A percentile compares a stretch with the other conserved stretches of the same genome.
Conservation (phyloP, 2,888 invertebrate genomes). For the Germaria angustata region DNA sequence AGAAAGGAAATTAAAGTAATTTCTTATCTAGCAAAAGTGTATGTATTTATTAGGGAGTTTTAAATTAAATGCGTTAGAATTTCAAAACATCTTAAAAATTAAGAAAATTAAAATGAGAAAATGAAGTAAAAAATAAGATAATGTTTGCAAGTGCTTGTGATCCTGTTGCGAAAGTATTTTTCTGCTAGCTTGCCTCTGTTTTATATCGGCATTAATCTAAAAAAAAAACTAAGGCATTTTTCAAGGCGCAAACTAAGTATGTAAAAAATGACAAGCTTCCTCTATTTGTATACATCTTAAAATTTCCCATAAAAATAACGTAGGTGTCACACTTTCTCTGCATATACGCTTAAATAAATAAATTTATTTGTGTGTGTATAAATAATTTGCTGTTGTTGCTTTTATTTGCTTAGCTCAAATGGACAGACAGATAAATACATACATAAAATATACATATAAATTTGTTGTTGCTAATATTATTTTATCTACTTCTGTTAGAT, state of each 20-base stretch:
- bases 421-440: slow-evolving; percentile 8
- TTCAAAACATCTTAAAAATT: not conserved
- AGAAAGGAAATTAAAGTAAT: not conserved
- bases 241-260: slow-evolving; percentile 56
- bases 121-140: not conserved
- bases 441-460: slow-evolving; percentile 24
- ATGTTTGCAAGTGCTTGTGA: not conserved
- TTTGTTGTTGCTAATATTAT: slow-evolving; percentile 37
- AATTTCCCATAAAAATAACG: slow-evolving; percentile 3
- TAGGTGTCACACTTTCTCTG: slow-evolving; percentile 31
- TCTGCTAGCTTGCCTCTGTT: not conserved
- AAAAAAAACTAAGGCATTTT: slow-evolving; percentile 26
- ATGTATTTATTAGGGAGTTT: not conserved
- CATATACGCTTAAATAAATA: not conserved
- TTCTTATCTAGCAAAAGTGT: not conserved
- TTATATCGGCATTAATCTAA: slow-evolving; percentile 3
- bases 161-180: not conserved
- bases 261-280: not conserved
- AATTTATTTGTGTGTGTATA: slow-evolving; percentile 18
- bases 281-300: not conserved
- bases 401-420: slow-evolving; percentile 11
- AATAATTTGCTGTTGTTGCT: slow-evolving; percentile 9
- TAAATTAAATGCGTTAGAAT: not conserved
- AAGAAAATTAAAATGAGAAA: not conserved
- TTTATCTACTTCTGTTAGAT: slow-evolving; percentile 55